Evolutionary conservation across 1,140 invertebrate genomes (phyloP).

Genomic region (Drosophila trapezifrons): DNA sequence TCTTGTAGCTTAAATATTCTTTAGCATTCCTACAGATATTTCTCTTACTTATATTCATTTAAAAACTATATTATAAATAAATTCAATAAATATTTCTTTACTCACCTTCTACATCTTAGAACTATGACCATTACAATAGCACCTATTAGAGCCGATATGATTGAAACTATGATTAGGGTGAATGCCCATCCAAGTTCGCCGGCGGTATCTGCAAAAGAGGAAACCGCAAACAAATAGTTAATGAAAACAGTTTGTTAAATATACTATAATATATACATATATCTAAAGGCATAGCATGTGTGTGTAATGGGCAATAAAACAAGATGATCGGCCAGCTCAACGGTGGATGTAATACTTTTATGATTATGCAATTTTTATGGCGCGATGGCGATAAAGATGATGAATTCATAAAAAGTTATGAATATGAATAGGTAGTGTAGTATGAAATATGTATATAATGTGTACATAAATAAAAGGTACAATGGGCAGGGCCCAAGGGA

Average conservation of each 20-base stretch:
- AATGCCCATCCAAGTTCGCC: conserved; percentile 85
- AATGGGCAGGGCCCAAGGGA: conserved; percentile 6
- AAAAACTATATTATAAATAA: too few relatives aligned
- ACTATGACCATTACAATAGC: conserved; percentile 86
- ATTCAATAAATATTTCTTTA: conserved; percentile 1
- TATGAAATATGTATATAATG: conserved; percentile 14
- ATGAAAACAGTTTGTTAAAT: conserved; percentile 5
- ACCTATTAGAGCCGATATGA: conserved; percentile 85
- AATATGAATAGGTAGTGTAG: conserved; percentile 59
- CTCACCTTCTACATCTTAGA: conserved; percentile 86
- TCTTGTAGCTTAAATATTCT: not conserved
- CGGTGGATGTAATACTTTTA: conserved; percentile 53
- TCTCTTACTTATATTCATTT: not conserved
- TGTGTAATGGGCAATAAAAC: conserved; percentile 54
- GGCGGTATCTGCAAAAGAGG: conserved; percentile 83
- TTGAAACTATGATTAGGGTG: conserved; percentile 85
- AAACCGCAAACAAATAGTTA: conserved; percentile 35
- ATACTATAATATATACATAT: conserved; percentile 5
- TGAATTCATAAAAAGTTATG: conserved; percentile 67
- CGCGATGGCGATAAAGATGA: conserved; percentile 71
- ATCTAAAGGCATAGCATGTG: conserved; percentile 42
- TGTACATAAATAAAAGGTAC: not conserved
- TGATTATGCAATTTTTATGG: conserved; percentile 75
- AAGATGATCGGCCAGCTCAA: conserved; percentile 21
- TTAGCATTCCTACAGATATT: too few relatives aligned